Percentiles rank a stretch among this genome's conserved stretches.
These are phyloP conservation scores for Hemibagrus wyckioides DNA, from an alignment of 2,113 vertebrate species.

Conservation along the genomic window DNA sequence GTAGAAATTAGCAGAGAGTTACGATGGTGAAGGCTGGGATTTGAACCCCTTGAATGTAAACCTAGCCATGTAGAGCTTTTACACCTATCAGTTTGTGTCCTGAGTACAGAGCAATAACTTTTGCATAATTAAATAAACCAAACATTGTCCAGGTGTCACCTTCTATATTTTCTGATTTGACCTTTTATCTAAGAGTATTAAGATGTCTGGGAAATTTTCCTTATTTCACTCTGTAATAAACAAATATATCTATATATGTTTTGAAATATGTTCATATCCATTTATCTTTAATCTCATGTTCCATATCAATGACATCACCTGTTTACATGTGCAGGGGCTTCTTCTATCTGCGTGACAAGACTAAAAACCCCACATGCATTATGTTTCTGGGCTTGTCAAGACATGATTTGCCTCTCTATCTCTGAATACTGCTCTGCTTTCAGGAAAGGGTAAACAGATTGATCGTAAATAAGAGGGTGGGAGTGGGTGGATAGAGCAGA, in stretches of 20 bases:
- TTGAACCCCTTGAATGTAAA: neutral
- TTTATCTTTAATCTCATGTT: neutral
- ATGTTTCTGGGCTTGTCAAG: neutral
- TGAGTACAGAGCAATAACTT: neutral
- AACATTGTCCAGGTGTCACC: neutral
- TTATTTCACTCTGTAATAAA: neutral
- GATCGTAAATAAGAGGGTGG: neutral
- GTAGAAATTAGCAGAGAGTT: neutral
- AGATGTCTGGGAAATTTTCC: neutral
- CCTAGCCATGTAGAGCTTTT: neutral
- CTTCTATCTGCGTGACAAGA: neutral
- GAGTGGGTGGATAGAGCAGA: neutral
- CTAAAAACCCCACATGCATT: neutral
- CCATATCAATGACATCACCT: neutral
- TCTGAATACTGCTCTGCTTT: neutral
- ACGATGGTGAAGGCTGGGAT: neutral
- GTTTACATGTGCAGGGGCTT: neutral
- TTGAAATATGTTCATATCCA: neutral
- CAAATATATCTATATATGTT: neutral
- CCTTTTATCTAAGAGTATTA: neutral
- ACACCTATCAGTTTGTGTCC: neutral
- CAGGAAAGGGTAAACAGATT: neutral
- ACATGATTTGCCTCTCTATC: neutral
- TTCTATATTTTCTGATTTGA: neutral
- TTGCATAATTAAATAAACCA: neutral